These are phyloP conservation scores for Camelus bactrianus DNA, from an alignment of 2,113 vertebrate species.

Conservation along the genomic window DNA sequence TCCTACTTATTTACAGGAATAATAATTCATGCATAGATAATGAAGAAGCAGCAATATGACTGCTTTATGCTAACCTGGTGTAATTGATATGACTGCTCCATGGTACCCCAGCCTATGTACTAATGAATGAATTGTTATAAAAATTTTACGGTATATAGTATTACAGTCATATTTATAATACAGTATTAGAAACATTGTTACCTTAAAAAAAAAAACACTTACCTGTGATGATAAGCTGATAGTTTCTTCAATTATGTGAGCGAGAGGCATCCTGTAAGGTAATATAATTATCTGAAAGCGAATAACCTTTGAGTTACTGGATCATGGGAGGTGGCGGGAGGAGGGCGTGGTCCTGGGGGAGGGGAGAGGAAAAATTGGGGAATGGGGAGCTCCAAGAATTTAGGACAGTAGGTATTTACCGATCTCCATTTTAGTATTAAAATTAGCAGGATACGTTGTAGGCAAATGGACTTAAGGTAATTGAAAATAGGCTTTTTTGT, in stretches of 20 bases:
- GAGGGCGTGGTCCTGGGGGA: neutral
- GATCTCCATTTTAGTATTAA: neutral
- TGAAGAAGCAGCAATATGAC: neutral
- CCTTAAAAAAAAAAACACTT: neutral
- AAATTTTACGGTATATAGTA: neutral
- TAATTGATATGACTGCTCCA: no score
- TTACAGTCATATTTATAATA: neutral
- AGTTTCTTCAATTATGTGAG: neutral
- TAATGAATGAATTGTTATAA: neutral
- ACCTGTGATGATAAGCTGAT: neutral
- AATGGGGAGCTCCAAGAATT: neutral
- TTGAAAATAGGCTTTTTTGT: neutral
- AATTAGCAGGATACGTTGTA: neutral
- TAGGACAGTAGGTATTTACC: neutral
- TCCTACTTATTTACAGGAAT: neutral
- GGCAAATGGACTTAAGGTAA: neutral
- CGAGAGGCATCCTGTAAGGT: neutral
- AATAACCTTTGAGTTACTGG: neutral
- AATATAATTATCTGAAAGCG: neutral
- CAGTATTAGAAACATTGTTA: neutral
- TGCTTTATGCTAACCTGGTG: neutral
- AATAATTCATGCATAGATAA: neutral
- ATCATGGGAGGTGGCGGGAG: neutral
- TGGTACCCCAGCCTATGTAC: neutral
- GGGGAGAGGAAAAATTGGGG: no score